A percentile compares a stretch with the other conserved stretches of the same genome.
phyloP scores from a whole-genome alignment of 2,113 vertebrate species.

The Gambusia affinis region DNA sequence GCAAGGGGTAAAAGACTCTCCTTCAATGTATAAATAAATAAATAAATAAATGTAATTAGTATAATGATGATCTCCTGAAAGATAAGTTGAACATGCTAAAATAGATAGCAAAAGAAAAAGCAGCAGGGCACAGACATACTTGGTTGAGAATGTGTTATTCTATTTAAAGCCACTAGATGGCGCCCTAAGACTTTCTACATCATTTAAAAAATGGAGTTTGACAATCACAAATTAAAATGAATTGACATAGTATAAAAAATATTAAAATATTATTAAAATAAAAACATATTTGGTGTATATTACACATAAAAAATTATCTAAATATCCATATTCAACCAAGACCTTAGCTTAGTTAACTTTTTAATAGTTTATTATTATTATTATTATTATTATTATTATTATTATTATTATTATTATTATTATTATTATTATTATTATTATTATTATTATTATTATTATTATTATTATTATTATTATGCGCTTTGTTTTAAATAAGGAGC shows the following conservation, averaged over 20 bases:
- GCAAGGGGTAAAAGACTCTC: too few species aligned
- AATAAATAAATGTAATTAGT: too few species aligned
- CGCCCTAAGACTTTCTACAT: not conserved
- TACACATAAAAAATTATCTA: not conserved
- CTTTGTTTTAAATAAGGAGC: not conserved
- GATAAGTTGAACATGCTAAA: not conserved
- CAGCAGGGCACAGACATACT: too few species aligned
- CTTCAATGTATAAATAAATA: too few species aligned
- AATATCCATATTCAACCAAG: not conserved
- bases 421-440: too few species aligned
- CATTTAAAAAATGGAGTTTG: not conserved
- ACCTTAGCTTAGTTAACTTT: not conserved
- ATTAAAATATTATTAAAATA: not conserved
- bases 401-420: too few species aligned
- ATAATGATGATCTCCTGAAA: too few species aligned
- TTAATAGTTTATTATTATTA: not conserved
- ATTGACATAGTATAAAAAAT: not conserved
- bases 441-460: not conserved
- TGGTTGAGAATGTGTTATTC: not conserved
- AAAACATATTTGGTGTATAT: not conserved
- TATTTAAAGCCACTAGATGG: conserved; percentile 14
- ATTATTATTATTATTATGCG: not conserved
- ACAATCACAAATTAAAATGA: not conserved
- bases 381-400: too few species aligned
- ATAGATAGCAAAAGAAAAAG: not conserved